Conservation (phyloP, 2,113 vertebrate species). For the Perccottus glenii region DNA sequence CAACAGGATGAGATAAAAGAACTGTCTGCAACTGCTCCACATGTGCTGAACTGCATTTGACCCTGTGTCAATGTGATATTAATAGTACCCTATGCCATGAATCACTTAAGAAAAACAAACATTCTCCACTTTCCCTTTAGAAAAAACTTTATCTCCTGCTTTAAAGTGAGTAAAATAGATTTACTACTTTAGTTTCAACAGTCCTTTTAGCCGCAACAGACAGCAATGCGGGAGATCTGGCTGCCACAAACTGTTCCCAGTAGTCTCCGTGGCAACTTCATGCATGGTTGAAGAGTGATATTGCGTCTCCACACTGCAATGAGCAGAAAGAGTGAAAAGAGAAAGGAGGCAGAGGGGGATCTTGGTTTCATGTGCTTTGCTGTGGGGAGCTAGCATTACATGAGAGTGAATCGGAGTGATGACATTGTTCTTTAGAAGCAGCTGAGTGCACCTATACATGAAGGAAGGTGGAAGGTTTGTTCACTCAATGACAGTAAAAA, state of each 20-base stretch:
- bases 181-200: neutral
- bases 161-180: neutral
- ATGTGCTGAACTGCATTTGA: constrained; percentile 33
- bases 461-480: constrained; percentile 27
- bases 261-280: constrained; percentile 63
- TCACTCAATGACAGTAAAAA: constrained; percentile 32
- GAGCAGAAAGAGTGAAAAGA: constrained; percentile 64
- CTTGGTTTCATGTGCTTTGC: constrained; percentile 66
- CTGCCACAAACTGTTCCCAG: constrained; percentile 9
- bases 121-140: neutral
- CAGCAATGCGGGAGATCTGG: constrained; percentile 39
- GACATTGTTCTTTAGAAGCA: constrained; percentile 68
- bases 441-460: constrained; percentile 63
- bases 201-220: constrained; percentile 13
- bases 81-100: no score
- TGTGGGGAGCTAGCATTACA: constrained; percentile 68
- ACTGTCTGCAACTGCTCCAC: constrained; percentile 13
- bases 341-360: constrained; percentile 54
- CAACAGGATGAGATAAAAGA: constrained; percentile 7
- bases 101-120: neutral
- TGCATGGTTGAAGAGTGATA: constrained; percentile 69
- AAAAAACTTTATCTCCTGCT: neutral
- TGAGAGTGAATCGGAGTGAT: constrained; percentile 70
- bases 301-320: constrained; percentile 52
- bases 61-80: constrained; percentile 15